A percentile compares a stretch with the other conserved stretches of the same genome.
Evolutionary conservation across 2,113 vertebrate species (phyloP).

Genomic region (Phoxinus phoxinus): DNA sequence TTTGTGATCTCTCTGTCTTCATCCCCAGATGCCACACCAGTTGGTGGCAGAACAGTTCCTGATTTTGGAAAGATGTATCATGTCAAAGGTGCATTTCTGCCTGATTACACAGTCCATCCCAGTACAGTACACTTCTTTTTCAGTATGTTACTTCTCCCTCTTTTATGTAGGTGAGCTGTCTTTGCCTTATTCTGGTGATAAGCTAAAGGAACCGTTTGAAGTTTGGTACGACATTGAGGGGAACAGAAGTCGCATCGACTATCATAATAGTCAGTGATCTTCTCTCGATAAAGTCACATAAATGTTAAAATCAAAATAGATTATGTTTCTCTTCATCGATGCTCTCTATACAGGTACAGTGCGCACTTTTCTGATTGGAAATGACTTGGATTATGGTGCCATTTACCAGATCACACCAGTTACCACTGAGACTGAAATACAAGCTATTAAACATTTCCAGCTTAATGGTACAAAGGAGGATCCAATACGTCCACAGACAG

Average conservation of each 20-base stretch:
- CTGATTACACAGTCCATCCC: background rate
- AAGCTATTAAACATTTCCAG: conserved; percentile 80
- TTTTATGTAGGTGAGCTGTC: conserved; percentile 73
- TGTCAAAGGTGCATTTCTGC: conserved; percentile 75
- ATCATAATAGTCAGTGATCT: conserved; percentile 71
- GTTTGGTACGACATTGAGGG: conserved; percentile 79
- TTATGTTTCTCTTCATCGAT: background rate
- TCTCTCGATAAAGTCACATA: background rate
- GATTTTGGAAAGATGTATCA: conserved; percentile 81
- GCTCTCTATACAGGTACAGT: conserved; percentile 74
- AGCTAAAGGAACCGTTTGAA: conserved; percentile 85
- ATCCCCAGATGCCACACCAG: conserved; percentile 62
- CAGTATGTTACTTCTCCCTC: background rate
- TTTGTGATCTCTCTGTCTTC: background rate
- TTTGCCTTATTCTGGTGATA: conserved; percentile 80
- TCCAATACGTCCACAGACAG: conserved; percentile 66
- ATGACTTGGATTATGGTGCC: conserved; percentile 66
- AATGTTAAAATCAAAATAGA: background rate
- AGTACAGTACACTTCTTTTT: background rate
- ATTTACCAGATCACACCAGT: conserved; percentile 78
- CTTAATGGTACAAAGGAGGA: conserved; percentile 78
- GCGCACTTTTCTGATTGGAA: conserved; percentile 77
- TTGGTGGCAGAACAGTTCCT: conserved; percentile 58
- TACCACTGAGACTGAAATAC: conserved; percentile 70
- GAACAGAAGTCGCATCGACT: conserved; percentile 78